A percentile compares a stretch with the other conserved stretches of the same genome.
Conservation (phyloP, 2,797 vertebrate species). For the Epinephelus malabaricus region DNA sequence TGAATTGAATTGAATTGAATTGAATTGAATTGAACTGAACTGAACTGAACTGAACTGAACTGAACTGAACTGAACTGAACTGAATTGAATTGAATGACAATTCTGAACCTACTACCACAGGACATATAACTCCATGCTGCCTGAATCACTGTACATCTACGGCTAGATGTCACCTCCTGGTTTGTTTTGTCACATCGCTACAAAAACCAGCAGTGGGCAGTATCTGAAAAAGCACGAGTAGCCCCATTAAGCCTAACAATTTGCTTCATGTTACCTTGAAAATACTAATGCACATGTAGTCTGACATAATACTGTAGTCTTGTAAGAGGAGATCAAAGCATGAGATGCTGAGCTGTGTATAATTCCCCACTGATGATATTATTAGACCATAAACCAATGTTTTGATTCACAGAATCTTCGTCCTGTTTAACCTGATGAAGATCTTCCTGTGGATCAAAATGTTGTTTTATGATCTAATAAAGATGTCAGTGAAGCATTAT, state of each 20-base stretch:
- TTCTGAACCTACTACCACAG: too few relatives aligned
- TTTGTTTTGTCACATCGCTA: background rate
- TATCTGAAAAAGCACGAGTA: too few relatives aligned
- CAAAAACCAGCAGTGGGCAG: background rate
- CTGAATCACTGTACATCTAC: background rate
- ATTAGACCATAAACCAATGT: conserved; percentile 18
- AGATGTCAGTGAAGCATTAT: conserved; percentile 31
- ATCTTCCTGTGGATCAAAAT: conserved; percentile 29
- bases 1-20: too few relatives aligned
- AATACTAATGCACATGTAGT: background rate
- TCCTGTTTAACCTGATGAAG: conserved; percentile 31
- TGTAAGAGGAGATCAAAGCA: conserved; percentile 1
- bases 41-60: too few relatives aligned
- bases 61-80: too few relatives aligned
- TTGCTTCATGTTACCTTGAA: background rate
- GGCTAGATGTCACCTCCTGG: background rate
- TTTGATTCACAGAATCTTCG: conserved; percentile 15
- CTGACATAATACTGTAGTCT: background rate
- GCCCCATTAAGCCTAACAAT: background rate
- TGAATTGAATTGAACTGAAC: too few relatives aligned
- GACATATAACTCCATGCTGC: too few relatives aligned
- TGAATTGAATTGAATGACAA: too few relatives aligned
- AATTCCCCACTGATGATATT: conserved; percentile 18
- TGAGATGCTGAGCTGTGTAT: background rate
- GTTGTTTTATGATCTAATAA: conserved; percentile 36